phyloP scores from a whole-genome alignment of 2,797 vertebrate genomes.

The Pipistrellus kuhlii region DNA sequence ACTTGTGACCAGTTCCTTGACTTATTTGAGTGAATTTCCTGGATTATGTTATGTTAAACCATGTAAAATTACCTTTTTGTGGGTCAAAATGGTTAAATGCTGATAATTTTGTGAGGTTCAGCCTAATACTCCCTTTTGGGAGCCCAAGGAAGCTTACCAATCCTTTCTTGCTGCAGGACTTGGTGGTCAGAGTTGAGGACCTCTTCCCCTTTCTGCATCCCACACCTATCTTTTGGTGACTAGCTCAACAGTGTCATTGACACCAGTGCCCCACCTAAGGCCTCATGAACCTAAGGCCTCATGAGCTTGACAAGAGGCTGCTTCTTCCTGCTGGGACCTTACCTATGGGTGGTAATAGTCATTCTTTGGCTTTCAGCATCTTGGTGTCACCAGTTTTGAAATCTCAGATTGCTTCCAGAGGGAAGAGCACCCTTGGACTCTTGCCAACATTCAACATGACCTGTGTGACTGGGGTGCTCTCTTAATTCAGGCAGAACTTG shows the following conservation, averaged over 20 bases:
- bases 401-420: constrained; percentile 26
- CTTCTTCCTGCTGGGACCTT: background rate
- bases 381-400: constrained; percentile 56
- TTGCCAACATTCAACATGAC: constrained; percentile 38
- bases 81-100: constrained; percentile 4
- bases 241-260: background rate
- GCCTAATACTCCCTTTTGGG: background rate
- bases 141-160: background rate
- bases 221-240: background rate
- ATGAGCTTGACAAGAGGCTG: background rate
- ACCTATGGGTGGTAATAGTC: background rate
- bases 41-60: background rate
- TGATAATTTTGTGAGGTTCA: background rate
- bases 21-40: background rate
- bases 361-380: constrained; percentile 30
- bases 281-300: background rate
- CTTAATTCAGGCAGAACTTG: background rate
- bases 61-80: background rate
- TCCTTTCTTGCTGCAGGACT: background rate
- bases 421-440: background rate
- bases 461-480: background rate
- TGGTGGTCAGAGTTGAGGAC: background rate
- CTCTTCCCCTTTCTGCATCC: background rate
- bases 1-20: background rate
- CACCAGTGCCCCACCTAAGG: background rate